Conservation (phyloP, 2,888 invertebrate species). For the Osmoderma eremita region DNA sequence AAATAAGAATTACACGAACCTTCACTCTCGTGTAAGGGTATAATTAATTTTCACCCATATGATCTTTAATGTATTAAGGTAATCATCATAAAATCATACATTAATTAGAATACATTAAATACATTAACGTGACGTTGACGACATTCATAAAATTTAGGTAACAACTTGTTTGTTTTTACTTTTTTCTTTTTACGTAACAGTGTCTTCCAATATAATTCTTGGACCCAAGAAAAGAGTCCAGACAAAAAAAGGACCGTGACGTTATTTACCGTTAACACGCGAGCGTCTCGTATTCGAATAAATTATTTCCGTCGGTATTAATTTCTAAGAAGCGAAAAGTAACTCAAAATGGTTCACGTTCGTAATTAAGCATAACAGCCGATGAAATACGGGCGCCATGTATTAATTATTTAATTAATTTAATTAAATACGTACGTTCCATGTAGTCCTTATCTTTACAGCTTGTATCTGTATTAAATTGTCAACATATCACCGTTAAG, state of each 20-base stretch:
- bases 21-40: not conserved
- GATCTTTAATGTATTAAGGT: slow-evolving; percentile 21
- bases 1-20: not conserved
- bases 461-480: slow-evolving; percentile 34
- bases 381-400: slow-evolving; percentile 23
- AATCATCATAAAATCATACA: slow-evolving; percentile 25
- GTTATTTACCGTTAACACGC: slow-evolving; percentile 25
- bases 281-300: slow-evolving; percentile 5
- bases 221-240: slow-evolving; percentile 7
- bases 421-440: slow-evolving; percentile 40
- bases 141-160: slow-evolving; percentile 12
- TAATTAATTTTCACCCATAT: slow-evolving; percentile 29
- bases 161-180: slow-evolving; percentile 24
- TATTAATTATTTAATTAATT: slow-evolving; percentile 42
- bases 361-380: slow-evolving; percentile 21
- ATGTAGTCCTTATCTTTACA: slow-evolving; percentile 39
- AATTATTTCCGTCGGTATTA: slow-evolving; percentile 19
- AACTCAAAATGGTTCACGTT: slow-evolving; percentile 21
- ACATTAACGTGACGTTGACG: slow-evolving; percentile 27
- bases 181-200: slow-evolving; percentile 14
- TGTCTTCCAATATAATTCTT: slow-evolving; percentile 26
- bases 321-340: slow-evolving; percentile 27
- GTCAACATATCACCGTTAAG: slow-evolving; percentile 17
- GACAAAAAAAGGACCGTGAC: slow-evolving; percentile 10
- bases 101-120: slow-evolving; percentile 32